Conservation (phyloP, 1,140 invertebrate species). For the Drosophila lini region DNA sequence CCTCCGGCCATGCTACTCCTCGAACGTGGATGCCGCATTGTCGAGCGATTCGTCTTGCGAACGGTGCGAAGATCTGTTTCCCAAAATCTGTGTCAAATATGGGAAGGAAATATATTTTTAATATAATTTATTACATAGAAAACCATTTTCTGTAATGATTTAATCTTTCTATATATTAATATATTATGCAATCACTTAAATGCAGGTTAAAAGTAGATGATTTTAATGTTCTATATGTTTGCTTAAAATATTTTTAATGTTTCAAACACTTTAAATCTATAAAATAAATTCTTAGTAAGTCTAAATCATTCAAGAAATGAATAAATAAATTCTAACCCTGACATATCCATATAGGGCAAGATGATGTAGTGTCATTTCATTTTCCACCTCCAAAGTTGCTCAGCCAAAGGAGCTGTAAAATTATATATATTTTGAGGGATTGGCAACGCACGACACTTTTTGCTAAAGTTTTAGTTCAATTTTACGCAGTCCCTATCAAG, state of each 20-base stretch:
- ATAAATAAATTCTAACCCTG: not conserved
- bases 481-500: slow-evolving; percentile 20
- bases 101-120: not conserved
- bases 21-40: slow-evolving; percentile 75
- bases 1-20: slow-evolving; percentile 32
- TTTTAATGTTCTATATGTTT: not conserved
- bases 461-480: slow-evolving; percentile 43
- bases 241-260: not conserved
- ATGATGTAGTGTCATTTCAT: slow-evolving; percentile 1
- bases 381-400: not conserved
- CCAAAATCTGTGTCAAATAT: slow-evolving; percentile 86
- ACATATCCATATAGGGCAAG: not conserved
- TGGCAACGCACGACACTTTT: slow-evolving; percentile 24
- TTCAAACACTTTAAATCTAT: not conserved
- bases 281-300: not conserved
- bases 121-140: not conserved
- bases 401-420: slow-evolving; percentile 22
- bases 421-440: slow-evolving; percentile 31
- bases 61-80: slow-evolving; percentile 91
- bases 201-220: not conserved
- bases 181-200: not conserved
- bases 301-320: too few relatives aligned
- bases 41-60: slow-evolving; percentile 87
- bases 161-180: not conserved
- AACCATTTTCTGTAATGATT: not conserved